Evolutionary conservation across 2,113 vertebrate genomes (phyloP).

Genomic region (Entelurus aequoreus): DNA sequence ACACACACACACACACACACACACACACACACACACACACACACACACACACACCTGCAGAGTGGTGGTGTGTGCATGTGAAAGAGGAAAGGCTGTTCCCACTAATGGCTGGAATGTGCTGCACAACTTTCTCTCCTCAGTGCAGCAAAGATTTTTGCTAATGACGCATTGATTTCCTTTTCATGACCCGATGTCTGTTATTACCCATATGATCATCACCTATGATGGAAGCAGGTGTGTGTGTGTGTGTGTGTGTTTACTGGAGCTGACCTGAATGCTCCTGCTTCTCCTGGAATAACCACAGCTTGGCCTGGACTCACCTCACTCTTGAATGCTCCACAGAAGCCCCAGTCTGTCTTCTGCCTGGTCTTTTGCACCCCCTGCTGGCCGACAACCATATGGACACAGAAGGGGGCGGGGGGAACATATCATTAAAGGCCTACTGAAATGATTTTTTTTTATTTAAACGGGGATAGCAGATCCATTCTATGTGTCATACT

Average conservation of each 20-base stretch:
- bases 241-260: neutral
- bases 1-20: slow-evolving; percentile 41
- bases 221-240: slow-evolving; percentile 34
- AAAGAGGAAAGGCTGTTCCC: slow-evolving; percentile 27
- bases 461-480: too few species aligned
- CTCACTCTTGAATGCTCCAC: neutral
- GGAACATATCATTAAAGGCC: too few species aligned
- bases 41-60: slow-evolving; percentile 45
- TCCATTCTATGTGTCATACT: too few species aligned
- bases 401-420: neutral
- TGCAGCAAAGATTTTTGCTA: neutral
- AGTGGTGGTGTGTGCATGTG: slow-evolving; percentile 31
- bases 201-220: slow-evolving; percentile 8
- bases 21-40: slow-evolving; percentile 31
- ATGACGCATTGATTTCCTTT: slow-evolving; percentile 53
- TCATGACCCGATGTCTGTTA: slow-evolving; percentile 4
- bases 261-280: neutral
- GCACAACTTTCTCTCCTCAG: slow-evolving; percentile 28
- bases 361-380: slow-evolving; percentile 1
- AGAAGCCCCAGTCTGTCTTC: neutral
- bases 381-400: neutral
- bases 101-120: slow-evolving; percentile 59
- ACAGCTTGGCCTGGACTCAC: slow-evolving; percentile 5
- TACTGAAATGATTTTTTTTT: too few species aligned
- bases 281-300: neutral